Conservation (phyloP, 2,113 vertebrate genomes). For the Gobius niger region DNA sequence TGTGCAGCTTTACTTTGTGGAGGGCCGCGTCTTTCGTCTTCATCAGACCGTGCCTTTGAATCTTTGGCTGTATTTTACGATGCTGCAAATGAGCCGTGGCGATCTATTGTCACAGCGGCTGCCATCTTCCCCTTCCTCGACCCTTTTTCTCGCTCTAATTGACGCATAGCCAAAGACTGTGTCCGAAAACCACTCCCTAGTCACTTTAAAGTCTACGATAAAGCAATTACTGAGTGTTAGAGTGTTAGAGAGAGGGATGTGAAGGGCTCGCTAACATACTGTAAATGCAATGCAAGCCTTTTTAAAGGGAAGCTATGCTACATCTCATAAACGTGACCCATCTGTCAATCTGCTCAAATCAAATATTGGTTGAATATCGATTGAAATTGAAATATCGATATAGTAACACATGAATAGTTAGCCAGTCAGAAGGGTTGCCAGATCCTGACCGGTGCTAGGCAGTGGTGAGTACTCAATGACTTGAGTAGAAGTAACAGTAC, state of each 20-base stretch:
- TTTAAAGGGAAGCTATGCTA: too few relatives aligned
- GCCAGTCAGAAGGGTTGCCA: too few relatives aligned
- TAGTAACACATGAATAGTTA: too few relatives aligned
- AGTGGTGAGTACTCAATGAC: too few relatives aligned
- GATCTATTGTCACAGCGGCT: conserved; percentile 42
- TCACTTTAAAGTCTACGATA: conserved; percentile 5
- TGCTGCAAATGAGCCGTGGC: conserved; percentile 56
- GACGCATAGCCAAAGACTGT: conserved; percentile 45
- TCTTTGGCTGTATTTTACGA: conserved; percentile 35
- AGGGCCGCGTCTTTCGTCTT: conserved; percentile 40
- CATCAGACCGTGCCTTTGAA: conserved; percentile 40
- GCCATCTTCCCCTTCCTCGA: conserved; percentile 22
- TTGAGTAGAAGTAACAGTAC: too few relatives aligned
- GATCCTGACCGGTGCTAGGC: too few relatives aligned
- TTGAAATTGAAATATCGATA: too few relatives aligned
- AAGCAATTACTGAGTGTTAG: background rate
- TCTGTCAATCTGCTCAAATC: too few relatives aligned
- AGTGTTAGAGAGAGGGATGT: background rate
- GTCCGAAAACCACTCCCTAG: conserved; percentile 8
- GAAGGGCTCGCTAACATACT: background rate
- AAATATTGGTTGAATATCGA: too few relatives aligned
- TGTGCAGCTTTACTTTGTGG: conserved; percentile 34
- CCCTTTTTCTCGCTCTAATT: conserved; percentile 48
- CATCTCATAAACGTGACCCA: too few relatives aligned
- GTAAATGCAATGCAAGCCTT: background rate